These are phyloP conservation scores for Dasyprocta punctata DNA, from an alignment of 2,113 vertebrate species.

Conservation along the genomic window DNA sequence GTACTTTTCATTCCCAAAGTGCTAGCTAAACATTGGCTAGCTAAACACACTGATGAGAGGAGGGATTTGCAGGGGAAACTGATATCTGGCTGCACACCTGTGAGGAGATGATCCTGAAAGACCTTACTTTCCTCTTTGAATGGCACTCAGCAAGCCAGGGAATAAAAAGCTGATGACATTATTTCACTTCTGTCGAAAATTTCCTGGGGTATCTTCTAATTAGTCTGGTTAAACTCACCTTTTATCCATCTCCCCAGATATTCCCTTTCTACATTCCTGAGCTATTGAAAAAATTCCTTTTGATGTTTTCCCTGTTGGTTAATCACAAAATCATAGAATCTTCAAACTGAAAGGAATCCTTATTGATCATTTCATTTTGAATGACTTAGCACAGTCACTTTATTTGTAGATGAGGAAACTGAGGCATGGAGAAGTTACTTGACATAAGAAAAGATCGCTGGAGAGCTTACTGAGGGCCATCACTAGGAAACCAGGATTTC, in stretches of 20 bases:
- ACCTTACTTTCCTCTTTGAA: slow-evolving; percentile 70
- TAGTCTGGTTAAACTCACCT: slow-evolving; percentile 77
- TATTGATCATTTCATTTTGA: slow-evolving; percentile 62
- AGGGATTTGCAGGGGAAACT: slow-evolving; percentile 64
- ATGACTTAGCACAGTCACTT: slow-evolving; percentile 42
- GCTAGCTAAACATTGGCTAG: slow-evolving; percentile 72
- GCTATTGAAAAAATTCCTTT: slow-evolving; percentile 69
- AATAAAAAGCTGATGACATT: slow-evolving; percentile 65
- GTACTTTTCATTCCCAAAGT: slow-evolving; percentile 68
- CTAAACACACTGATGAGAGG: slow-evolving; percentile 72
- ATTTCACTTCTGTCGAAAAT: slow-evolving; percentile 74
- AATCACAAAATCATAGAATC: slow-evolving; percentile 73
- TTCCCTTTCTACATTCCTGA: slow-evolving; percentile 72
- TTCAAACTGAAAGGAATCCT: slow-evolving; percentile 57
- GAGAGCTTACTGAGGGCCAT: slow-evolving; percentile 46
- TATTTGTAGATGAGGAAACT: slow-evolving; percentile 68
- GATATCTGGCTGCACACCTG: slow-evolving; percentile 68
- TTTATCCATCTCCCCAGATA: slow-evolving; percentile 73
- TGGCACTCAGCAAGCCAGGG: slow-evolving; percentile 56
- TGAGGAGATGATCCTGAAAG: slow-evolving; percentile 60
- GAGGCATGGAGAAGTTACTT: slow-evolving; percentile 68
- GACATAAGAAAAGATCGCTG: slow-evolving; percentile 11
- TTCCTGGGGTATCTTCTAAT: slow-evolving; percentile 76
- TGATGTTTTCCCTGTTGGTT: slow-evolving; percentile 71
- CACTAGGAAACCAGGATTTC: slow-evolving; percentile 48